Conservation (phyloP, 2,113 vertebrate species). For the Corapipo altera region DNA sequence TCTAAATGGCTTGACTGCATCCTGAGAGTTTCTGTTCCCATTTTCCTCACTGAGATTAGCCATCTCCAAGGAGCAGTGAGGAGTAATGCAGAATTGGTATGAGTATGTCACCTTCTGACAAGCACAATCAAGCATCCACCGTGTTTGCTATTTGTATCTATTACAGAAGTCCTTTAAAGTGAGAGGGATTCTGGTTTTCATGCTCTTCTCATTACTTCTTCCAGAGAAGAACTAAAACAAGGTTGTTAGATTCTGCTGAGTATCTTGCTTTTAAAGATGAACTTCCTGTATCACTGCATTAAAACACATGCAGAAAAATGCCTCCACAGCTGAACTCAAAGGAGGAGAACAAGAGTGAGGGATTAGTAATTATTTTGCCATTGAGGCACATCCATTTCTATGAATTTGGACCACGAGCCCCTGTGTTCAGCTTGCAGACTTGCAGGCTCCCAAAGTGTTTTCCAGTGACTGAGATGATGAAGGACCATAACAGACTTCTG, state of each 20-base stretch:
- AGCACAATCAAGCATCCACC: background rate
- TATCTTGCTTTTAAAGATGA: background rate
- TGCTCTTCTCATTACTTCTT: background rate
- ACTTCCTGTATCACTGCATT: background rate
- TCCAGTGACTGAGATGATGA: background rate
- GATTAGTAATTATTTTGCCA: background rate
- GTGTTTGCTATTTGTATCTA: background rate
- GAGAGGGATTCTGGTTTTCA: background rate
- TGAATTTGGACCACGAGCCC: background rate
- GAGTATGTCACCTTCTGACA: background rate
- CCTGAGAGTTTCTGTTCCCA: background rate
- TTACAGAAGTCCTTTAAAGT: background rate
- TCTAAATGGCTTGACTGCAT: background rate
- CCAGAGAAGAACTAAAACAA: background rate
- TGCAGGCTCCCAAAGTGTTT: background rate
- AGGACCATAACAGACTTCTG: background rate
- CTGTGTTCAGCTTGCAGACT: background rate
- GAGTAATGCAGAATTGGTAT: background rate
- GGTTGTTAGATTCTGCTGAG: background rate
- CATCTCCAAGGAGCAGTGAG: background rate
- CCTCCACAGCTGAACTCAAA: background rate
- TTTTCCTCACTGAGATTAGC: slow-evolving; percentile 4
- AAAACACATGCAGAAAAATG: background rate
- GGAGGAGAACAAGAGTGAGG: background rate
- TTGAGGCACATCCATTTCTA: background rate